Conservation (phyloP, 1,140 invertebrate species). For the Tenebrio molitor region DNA sequence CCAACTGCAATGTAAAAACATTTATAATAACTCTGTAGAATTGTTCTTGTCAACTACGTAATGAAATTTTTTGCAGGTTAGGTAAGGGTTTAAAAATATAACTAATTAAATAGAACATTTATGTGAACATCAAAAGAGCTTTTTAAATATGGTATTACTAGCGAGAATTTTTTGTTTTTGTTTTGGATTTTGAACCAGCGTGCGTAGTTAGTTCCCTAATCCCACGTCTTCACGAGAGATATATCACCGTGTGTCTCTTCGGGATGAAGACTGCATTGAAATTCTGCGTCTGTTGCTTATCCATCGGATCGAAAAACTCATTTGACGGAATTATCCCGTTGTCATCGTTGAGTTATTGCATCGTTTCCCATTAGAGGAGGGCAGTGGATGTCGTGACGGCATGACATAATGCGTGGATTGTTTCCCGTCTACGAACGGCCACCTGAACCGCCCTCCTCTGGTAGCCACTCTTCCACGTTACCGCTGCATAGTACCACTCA, state of each 20-base stretch:
- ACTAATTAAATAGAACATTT: too few relatives aligned
- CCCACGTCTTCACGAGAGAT: slow-evolving; percentile 1
- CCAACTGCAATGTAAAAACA: too few relatives aligned
- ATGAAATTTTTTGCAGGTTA: too few relatives aligned
- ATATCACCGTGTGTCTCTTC: slow-evolving; percentile 5
- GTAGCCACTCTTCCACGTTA: neutral
- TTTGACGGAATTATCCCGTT: slow-evolving; percentile 32
- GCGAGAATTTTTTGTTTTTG: too few relatives aligned
- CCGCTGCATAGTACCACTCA: slow-evolving; percentile 1
- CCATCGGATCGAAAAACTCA: slow-evolving; percentile 33
- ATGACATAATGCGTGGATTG: slow-evolving; percentile 17
- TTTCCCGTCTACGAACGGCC: slow-evolving; percentile 1
- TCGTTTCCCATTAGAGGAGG: slow-evolving; percentile 27
- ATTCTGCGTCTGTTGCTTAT: slow-evolving; percentile 25
- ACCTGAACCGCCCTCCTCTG: neutral
- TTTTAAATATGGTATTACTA: too few relatives aligned
- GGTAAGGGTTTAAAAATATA: too few relatives aligned
- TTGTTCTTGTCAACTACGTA: too few relatives aligned
- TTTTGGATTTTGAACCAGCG: too few relatives aligned
- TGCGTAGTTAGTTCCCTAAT: too few relatives aligned
- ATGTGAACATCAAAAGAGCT: too few relatives aligned
- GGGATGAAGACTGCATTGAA: slow-evolving; percentile 22
- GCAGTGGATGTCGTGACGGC: neutral
- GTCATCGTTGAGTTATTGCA: slow-evolving; percentile 37
- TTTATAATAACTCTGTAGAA: too few relatives aligned